phyloP scores from a whole-genome alignment of 2,797 vertebrate species.

The Trachops cirrhosus region DNA sequence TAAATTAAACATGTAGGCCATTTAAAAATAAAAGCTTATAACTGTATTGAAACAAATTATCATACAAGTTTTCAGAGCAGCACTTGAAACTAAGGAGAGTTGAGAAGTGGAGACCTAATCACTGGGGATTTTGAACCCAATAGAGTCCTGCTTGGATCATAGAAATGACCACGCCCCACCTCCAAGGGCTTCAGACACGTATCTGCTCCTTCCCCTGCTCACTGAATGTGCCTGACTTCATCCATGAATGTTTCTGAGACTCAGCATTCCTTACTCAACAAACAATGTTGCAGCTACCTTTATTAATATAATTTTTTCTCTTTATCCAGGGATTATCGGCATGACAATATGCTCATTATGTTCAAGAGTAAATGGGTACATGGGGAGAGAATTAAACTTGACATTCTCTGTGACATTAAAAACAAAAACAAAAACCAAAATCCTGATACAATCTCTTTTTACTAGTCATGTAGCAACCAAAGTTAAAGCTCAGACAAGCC shows the following conservation, averaged over 20 bases:
- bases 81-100: slow-evolving; percentile 76
- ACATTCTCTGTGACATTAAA: background rate
- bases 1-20: slow-evolving; percentile 60
- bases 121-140: slow-evolving; percentile 60
- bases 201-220: slow-evolving; percentile 26
- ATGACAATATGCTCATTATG: background rate
- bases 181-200: slow-evolving; percentile 41
- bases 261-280: background rate
- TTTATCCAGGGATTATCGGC: background rate
- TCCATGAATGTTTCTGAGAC: slow-evolving; percentile 17
- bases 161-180: background rate
- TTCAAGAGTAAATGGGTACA: background rate
- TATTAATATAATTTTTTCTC: background rate
- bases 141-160: background rate
- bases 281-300: background rate
- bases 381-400: background rate
- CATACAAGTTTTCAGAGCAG: slow-evolving; percentile 66
- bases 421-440: background rate
- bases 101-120: slow-evolving; percentile 48
- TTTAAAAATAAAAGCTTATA: slow-evolving; percentile 72
- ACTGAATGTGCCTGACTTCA: slow-evolving; percentile 39
- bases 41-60: slow-evolving; percentile 73
- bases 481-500: background rate
- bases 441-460: background rate
- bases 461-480: background rate